phyloP scores from a whole-genome alignment of 2,888 invertebrate species.

The Chloroclystis v-ata region DNA sequence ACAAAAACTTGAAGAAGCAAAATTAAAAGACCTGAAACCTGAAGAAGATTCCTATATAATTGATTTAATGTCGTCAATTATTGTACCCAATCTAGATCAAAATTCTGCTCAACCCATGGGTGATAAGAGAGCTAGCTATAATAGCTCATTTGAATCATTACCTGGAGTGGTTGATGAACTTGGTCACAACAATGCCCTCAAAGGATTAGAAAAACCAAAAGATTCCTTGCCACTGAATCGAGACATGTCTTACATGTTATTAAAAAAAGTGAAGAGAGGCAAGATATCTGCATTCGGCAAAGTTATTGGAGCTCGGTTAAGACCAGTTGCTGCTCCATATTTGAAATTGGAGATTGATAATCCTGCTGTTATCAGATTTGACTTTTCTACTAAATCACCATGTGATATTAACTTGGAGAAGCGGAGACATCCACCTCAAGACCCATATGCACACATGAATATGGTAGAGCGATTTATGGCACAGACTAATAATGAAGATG shows the following conservation, averaged over 20 bases:
- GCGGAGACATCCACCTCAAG: conserved; percentile 35
- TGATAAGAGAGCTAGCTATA: conserved; percentile 26
- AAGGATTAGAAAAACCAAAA: conserved; percentile 10
- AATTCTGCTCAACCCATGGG: conserved; percentile 12
- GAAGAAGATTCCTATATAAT: conserved; percentile 49
- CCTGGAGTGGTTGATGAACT: conserved; percentile 28
- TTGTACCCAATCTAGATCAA: conserved; percentile 31
- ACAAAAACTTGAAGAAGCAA: conserved; percentile 41
- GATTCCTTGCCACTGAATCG: conserved; percentile 20
- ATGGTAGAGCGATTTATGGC: conserved; percentile 28
- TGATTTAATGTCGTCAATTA: conserved; percentile 55
- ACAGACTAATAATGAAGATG: conserved; percentile 12
- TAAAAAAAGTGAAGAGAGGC: conserved; percentile 38
- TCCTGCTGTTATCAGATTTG: conserved; percentile 43
- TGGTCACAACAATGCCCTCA: not conserved
- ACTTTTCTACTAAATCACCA: conserved; percentile 58
- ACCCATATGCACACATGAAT: conserved; percentile 22
- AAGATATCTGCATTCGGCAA: conserved; percentile 60
- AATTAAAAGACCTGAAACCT: conserved; percentile 33
- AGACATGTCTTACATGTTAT: conserved; percentile 58
- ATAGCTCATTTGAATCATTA: conserved; percentile 52
- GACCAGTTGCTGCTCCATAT: conserved; percentile 54
- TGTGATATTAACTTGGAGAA: conserved; percentile 57
- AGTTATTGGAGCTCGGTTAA: conserved; percentile 48
- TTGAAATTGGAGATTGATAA: conserved; percentile 37